Base-by-base conservation (phyloP, 2,797 vertebrate genomes). In the Crypturellus tataupa region DNA sequence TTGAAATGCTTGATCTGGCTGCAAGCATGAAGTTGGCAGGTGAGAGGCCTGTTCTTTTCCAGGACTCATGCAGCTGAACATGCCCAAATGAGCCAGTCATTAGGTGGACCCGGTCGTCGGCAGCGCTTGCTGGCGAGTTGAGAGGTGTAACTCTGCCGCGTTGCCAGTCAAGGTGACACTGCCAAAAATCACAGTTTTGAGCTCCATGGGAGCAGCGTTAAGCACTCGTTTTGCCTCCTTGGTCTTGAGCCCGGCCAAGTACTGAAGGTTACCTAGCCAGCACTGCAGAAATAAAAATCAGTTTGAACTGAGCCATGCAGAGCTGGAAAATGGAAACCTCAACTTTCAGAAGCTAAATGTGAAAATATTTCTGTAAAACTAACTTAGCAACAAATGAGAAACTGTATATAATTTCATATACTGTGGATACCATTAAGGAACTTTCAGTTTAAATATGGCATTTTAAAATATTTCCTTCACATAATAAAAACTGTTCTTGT, bases 211-310 rank as follows among this genome's bases (percentile, higher is more conserved):
- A 93, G 44, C 81, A 90, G 67, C 80, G 35, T 67, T 80, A 39
- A 94, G 55, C 44, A 19, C 40, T 87, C 71, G 53, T 86, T 80
- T 80, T 95, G 85, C 64, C 71, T 79, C 83, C 65, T 18, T 77
- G 53, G 79, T 0, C 58, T 33, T 65, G 87, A 67, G 56, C 78
- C 96, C 49, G 91, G 90, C 90, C 96, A 89, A 87, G 55, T 62
- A 77, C 60, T 85, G 78, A 94, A 90, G 69, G 40, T 77, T 90
- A 69, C 1, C 6, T 81, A 83, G 83, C 78, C 60, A 93, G 87
- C 97, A 60, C 63, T 23, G 7, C 80, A 95, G 37, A 95, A 97
- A 95, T 93, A 75, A 93, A 94, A 92, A 80, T 71, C 16, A 63
- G 21, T 85, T 89, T 94, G 81, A 95, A 75, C 73, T 72, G 76